A percentile compares a stretch with the other conserved stretches of the same genome.
phyloP scores from a whole-genome alignment of 1,140 invertebrate species.

The Musca domestica region DNA sequence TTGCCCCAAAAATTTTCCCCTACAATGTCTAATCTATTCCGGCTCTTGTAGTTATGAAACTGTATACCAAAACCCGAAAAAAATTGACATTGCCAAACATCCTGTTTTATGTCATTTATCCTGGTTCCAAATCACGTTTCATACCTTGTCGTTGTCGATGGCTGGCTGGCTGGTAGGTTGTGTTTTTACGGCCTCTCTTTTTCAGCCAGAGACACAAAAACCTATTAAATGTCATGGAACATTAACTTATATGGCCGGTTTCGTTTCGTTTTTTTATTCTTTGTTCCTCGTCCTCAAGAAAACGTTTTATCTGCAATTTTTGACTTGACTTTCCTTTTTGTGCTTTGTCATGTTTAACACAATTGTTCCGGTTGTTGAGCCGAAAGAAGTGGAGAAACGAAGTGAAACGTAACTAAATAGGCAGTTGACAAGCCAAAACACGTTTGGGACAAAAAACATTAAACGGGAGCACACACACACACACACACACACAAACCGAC shows the following conservation, averaged over 20 bases:
- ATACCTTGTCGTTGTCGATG: too few species aligned
- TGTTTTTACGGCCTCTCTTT: neutral
- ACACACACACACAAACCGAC: too few species aligned
- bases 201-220: neutral
- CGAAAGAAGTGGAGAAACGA: too few species aligned
- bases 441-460: slow-evolving; percentile 12
- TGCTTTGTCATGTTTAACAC: slow-evolving; percentile 13
- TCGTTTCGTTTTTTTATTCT: too few species aligned
- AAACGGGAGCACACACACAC: too few species aligned
- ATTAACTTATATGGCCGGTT: slow-evolving; percentile 11
- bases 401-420: neutral
- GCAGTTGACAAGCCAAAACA: slow-evolving; percentile 18
- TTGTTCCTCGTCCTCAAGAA: too few species aligned
- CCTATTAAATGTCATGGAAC: slow-evolving; percentile 19
- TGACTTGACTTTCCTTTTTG: neutral
- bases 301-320: neutral
- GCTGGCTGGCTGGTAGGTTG: too few species aligned
- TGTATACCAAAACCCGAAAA: too few species aligned
- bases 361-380: slow-evolving; percentile 15
- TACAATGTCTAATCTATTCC: too few species aligned
- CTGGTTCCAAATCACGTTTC: slow-evolving; percentile 8
- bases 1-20: too few species aligned
- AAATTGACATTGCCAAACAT: too few species aligned
- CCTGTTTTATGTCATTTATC: neutral
- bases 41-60: too few species aligned